These are phyloP conservation scores for Oophaga sylvatica DNA, from an alignment of 2,797 vertebrate genomes.

Conservation along the genomic window DNA sequence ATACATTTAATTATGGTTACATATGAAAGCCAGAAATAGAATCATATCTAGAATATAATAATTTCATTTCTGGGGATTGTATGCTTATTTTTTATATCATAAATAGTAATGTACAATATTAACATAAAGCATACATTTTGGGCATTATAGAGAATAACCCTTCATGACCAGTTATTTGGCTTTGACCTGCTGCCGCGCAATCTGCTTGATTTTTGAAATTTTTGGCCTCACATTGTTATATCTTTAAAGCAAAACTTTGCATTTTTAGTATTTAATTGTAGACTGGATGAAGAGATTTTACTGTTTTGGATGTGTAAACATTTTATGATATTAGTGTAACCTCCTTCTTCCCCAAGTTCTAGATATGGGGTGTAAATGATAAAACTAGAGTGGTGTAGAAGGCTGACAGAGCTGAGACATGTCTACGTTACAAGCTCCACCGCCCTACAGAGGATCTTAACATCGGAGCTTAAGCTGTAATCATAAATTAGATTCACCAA, in stretches of 20 bases:
- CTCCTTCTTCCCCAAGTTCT: no score
- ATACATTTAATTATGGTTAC: slow-evolving; percentile 27
- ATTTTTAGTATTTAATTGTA: not conserved
- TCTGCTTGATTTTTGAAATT: no score
- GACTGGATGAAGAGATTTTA: not conserved
- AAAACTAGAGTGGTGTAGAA: no score
- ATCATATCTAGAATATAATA: not conserved
- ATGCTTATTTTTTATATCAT: not conserved
- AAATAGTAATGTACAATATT: not conserved
- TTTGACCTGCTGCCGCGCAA: not conserved
- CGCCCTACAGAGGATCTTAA: no score
- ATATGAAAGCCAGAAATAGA: not conserved
- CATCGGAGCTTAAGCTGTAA: no score
- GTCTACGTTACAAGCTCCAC: no score
- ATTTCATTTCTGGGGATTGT: not conserved
- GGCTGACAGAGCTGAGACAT: no score
- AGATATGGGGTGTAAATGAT: no score
- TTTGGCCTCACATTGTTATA: not conserved
- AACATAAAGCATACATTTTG: not conserved
- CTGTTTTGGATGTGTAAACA: no score
- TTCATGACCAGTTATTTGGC: not conserved
- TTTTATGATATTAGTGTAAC: no score
- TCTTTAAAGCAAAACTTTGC: not conserved
- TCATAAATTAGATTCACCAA: no score
- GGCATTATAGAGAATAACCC: not conserved